Base-by-base conservation (phyloP, 2,113 vertebrate genomes). In the Andinoacara biseriatus region DNA sequence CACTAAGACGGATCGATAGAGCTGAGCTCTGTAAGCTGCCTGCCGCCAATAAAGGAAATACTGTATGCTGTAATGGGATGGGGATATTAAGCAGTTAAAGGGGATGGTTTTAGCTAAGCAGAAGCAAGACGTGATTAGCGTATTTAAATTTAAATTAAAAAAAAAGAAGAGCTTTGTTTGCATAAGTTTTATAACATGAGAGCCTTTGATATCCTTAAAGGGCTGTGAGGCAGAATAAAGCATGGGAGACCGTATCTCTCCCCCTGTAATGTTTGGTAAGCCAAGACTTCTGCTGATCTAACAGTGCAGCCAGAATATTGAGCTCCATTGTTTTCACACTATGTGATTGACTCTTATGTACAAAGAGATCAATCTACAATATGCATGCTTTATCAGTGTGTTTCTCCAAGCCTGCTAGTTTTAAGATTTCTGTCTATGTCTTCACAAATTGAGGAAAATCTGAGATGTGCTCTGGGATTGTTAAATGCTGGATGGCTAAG, bases 1-100 rank as follows among this genome's bases (percentile, higher is more conserved):
- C 90, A 84, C 92, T 84, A 82, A 84, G 91, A 88, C 57, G 56
- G 91, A 94, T 95, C 92, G 88, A 95, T 95, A 76, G 84, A 60
- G 86, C 86, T 87, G 89, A 95, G 91, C 92, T 81, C 85, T n/a
- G 85, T 93, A 92, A 93, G 90, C 87, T 80, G 83, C 86, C 76
- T 74, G 65, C 74, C 29, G 83, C 90, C 87, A 52, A 91, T 91
- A 89, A 78, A 88, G 95, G 89, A 91, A 91, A 86, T 88, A 89
- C 78, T 82, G 88, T 89, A 86, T 62, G 58, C 90, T 91, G 80
- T 89, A 92, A 94, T 91, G 89, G 90, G 88, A 89, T 61, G 74
- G 78, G 80, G 63, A 82, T 91, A 92, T 89, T 90, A 91, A 85
- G 84, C 76, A 80, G 81, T 84, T 90, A 86, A 91, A 89, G 84